Percentiles rank a stretch among this genome's conserved stretches.
These are phyloP conservation scores for Drosophila sechellia DNA, from an alignment of 1,140 invertebrate genomes.

Conservation along the genomic window DNA sequence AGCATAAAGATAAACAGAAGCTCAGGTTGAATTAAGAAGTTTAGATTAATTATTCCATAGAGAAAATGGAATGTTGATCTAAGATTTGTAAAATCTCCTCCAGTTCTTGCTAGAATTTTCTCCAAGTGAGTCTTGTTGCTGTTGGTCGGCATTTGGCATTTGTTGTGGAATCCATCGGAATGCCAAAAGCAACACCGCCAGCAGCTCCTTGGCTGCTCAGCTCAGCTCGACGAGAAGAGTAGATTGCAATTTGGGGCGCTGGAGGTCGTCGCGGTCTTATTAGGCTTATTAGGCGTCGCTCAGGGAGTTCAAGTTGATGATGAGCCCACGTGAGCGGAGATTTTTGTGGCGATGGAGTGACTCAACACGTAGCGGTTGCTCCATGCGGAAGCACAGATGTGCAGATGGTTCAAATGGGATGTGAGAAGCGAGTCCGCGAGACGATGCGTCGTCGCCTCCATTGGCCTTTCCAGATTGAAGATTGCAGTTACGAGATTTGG, in stretches of 20 bases:
- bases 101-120: background rate
- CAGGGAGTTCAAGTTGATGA: constrained; percentile 42
- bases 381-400: constrained; percentile 28
- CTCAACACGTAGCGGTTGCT: constrained; percentile 27
- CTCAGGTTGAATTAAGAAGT: no score
- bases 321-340: constrained; percentile 22
- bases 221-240: constrained; percentile 26
- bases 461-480: background rate
- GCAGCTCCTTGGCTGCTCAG: constrained; percentile 12
- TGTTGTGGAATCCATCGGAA: constrained; percentile 70
- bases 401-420: constrained; percentile 18
- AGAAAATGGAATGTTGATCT: background rate
- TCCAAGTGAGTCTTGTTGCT: constrained; percentile 17
- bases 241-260: constrained; percentile 42
- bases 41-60: no score
- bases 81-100: background rate
- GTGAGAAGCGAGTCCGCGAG: constrained; percentile 12
- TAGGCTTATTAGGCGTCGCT: constrained; percentile 23
- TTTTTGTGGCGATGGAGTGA: background rate
- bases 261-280: constrained; percentile 23
- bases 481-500: background rate
- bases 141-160: constrained; percentile 66
- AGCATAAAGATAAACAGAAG: no score
- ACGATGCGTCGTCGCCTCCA: constrained; percentile 13
- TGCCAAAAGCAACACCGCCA: constrained; percentile 44